phyloP scores from a whole-genome alignment of 2,888 invertebrate genomes.

The Mactromeris polynyma region DNA sequence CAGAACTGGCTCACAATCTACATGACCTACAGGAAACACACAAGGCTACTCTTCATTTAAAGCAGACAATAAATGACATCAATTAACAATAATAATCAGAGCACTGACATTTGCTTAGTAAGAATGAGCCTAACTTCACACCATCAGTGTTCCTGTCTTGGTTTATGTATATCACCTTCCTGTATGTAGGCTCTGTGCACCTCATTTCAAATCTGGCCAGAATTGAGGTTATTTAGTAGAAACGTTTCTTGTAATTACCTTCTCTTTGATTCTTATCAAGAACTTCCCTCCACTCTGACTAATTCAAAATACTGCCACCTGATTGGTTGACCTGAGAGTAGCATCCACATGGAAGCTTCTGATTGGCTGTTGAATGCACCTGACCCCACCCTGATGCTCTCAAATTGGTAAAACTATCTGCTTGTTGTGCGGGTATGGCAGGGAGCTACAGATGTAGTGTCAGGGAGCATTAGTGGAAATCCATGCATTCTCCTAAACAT shows the following conservation, averaged over 20 bases:
- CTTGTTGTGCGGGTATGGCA: slow-evolving; percentile 69
- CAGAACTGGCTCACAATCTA: background rate
- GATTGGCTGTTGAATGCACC: slow-evolving; percentile 77
- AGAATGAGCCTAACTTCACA: slow-evolving; percentile 8
- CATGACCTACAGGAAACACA: background rate
- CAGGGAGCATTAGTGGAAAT: slow-evolving; percentile 73
- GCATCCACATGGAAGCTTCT: slow-evolving; percentile 69
- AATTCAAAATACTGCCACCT: slow-evolving; percentile 69
- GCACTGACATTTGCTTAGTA: background rate
- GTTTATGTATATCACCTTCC: background rate
- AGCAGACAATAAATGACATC: background rate
- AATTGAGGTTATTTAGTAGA: slow-evolving; percentile 61
- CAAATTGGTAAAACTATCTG: slow-evolving; percentile 84
- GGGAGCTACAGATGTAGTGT: slow-evolving; percentile 64
- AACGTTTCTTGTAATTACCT: slow-evolving; percentile 55
- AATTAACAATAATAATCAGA: background rate
- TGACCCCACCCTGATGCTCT: slow-evolving; percentile 79
- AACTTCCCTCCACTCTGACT: slow-evolving; percentile 70
- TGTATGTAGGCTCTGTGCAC: slow-evolving; percentile 38
- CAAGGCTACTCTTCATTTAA: background rate
- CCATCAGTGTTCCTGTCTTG: background rate
- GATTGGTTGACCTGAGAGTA: slow-evolving; percentile 67
- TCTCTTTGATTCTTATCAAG: slow-evolving; percentile 61
- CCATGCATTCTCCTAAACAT: slow-evolving; percentile 63
- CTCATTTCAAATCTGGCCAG: slow-evolving; percentile 56